Evolutionary conservation across 2,113 vertebrate species (phyloP).

Genomic region (Peromyscus maniculatus): DNA sequence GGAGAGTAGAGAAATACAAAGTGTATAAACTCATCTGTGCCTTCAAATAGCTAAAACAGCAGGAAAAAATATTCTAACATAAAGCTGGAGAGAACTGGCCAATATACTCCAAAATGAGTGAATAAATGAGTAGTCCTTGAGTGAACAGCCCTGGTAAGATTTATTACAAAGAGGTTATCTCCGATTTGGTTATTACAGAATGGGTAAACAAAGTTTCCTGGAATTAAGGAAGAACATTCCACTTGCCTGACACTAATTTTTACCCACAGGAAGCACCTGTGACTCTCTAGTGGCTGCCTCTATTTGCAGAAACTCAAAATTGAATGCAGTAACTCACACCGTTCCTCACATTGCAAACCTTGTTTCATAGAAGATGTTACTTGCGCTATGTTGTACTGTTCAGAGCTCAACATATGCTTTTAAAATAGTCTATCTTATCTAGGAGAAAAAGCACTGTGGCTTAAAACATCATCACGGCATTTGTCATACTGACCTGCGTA

Average conservation of each 20-base stretch:
- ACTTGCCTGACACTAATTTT: background rate
- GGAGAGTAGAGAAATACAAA: background rate
- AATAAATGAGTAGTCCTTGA: background rate
- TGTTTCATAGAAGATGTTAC: background rate
- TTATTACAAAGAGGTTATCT: background rate
- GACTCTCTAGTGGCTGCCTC: background rate
- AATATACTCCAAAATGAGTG: conserved; percentile 26
- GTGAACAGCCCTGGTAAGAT: background rate
- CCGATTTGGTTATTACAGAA: background rate
- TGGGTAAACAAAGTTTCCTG: background rate
- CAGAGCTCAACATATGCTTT: background rate
- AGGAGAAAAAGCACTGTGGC: background rate
- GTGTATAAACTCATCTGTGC: background rate
- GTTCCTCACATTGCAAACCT: background rate
- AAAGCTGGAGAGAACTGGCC: background rate
- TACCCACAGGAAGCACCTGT: background rate
- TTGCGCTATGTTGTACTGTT: background rate
- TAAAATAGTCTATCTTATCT: background rate
- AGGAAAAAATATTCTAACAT: background rate
- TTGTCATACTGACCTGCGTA: background rate
- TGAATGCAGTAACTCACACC: background rate
- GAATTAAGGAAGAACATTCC: conserved; percentile 27
- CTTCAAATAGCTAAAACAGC: background rate
- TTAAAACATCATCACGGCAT: background rate
- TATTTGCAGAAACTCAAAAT: background rate